Evolutionary conservation across 2,113 vertebrate genomes (phyloP).

Genomic region (Gavia stellata): DNA sequence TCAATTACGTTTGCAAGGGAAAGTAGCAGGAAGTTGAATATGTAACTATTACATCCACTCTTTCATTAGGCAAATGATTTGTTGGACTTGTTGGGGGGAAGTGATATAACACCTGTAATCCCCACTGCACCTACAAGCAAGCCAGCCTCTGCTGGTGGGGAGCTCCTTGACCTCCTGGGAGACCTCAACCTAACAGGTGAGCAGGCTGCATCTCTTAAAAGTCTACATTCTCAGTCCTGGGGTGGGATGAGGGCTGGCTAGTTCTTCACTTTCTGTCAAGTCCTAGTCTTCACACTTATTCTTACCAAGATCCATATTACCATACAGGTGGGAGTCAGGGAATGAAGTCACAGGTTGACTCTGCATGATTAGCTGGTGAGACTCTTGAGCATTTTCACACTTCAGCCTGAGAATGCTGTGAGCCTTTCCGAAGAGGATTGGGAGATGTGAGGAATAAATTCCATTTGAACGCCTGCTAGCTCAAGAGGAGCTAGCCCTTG

Average conservation of each 20-base stretch:
- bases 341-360: neutral
- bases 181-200: conserved; percentile 91
- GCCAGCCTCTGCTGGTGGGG: conserved; percentile 88
- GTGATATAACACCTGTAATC: conserved; percentile 90
- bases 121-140: conserved; percentile 86
- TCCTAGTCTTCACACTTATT: neutral
- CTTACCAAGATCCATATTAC: neutral
- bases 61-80: conserved; percentile 89
- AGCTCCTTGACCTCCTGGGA: conserved; percentile 93
- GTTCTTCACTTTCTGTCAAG: neutral
- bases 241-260: neutral
- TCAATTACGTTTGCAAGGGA: neutral
- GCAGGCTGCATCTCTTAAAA: neutral
- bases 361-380: neutral
- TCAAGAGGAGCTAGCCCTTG: neutral
- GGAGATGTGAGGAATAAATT: neutral
- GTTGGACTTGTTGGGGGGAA: conserved; percentile 91
- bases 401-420: neutral
- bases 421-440: neutral
- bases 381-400: neutral
- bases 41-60: conserved; percentile 6
- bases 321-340: neutral
- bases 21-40: neutral
- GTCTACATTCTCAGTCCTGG: neutral
- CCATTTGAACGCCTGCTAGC: neutral